Evolutionary conservation across 2,797 vertebrate species (phyloP).

Genomic region (Anolis apletophallus): DNA sequence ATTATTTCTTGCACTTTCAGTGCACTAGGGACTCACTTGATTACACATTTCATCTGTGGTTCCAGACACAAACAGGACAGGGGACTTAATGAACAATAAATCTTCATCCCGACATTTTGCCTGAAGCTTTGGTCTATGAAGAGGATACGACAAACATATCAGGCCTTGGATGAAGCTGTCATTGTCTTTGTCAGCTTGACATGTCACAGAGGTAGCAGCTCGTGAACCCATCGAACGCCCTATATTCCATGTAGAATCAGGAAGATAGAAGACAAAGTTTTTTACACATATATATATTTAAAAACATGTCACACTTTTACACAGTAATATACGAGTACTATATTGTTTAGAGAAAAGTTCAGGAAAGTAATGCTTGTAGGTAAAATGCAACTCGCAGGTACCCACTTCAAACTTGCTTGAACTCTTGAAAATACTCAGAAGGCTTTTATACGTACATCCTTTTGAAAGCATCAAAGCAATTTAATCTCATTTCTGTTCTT

Average conservation of each 20-base stretch:
- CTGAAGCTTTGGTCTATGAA: conserved; percentile 88
- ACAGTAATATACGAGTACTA: background rate
- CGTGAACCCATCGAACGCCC: conserved; percentile 94
- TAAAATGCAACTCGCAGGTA: no score
- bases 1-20: background rate
- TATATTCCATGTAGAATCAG: conserved; percentile 63
- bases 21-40: conserved; percentile 76
- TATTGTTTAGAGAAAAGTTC: background rate
- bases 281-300: background rate
- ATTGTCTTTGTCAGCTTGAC: conserved; percentile 70
- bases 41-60: conserved; percentile 92
- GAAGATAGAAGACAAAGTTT: background rate
- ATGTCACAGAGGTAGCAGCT: conserved; percentile 84
- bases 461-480: no score
- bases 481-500: no score
- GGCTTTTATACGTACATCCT: no score
- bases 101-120: conserved; percentile 86
- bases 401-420: no score
- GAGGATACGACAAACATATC: conserved; percentile 91
- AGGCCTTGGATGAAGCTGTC: conserved; percentile 85
- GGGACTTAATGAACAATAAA: conserved; percentile 80
- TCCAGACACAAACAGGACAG: conserved; percentile 91
- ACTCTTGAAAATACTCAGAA: no score
- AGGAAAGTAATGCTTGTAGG: no score
- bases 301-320: background rate